phyloP scores from a whole-genome alignment of 2,797 vertebrate genomes.

The Tiaroga cobitis region DNA sequence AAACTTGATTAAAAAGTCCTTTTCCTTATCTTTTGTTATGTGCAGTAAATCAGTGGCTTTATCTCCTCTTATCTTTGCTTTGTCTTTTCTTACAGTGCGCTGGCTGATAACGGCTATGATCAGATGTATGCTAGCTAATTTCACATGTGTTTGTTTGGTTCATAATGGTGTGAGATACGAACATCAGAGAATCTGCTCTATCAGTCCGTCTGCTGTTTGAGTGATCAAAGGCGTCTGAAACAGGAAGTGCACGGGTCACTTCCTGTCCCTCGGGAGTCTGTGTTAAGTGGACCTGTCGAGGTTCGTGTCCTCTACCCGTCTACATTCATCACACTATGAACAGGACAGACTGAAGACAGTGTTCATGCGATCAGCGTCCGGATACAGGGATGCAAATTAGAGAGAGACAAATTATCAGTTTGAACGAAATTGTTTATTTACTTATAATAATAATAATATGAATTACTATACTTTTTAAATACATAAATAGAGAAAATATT shows the following conservation, averaged over 20 bases:
- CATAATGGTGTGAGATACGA: neutral
- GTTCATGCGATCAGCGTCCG: neutral
- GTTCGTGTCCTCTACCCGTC: too few species aligned
- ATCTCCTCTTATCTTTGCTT: constrained; percentile 12
- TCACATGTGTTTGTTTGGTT: neutral
- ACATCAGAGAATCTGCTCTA: constrained; percentile 46
- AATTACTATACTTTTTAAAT: neutral
- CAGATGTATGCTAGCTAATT: neutral
- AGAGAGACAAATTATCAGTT: neutral
- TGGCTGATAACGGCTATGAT: neutral
- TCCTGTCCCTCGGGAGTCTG: neutral
- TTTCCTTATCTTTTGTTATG: neutral
- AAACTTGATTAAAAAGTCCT: neutral
- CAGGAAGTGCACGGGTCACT: constrained; percentile 21
- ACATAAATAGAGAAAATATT: neutral
- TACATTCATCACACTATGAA: neutral
- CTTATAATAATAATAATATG: neutral
- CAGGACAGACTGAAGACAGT: neutral
- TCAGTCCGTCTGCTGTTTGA: neutral
- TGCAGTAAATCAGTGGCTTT: neutral
- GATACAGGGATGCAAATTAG: neutral
- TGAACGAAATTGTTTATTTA: neutral
- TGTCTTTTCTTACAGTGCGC: neutral
- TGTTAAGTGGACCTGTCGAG: neutral
- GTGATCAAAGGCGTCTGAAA: constrained; percentile 40